These are phyloP conservation scores for Penaeus vannamei DNA, from an alignment of 1,140 invertebrate genomes.

Conservation along the genomic window DNA sequence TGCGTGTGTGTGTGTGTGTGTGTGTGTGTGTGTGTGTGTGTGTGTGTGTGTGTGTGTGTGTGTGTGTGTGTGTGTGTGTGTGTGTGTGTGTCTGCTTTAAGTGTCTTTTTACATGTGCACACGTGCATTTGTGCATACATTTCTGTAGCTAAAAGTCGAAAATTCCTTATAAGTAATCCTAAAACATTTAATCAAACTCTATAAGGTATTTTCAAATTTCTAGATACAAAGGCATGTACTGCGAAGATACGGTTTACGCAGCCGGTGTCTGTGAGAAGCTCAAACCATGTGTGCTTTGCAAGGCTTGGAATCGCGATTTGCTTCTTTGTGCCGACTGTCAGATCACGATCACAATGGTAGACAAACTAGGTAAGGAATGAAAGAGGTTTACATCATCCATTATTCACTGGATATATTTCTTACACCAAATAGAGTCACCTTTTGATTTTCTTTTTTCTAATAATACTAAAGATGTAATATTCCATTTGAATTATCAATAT, in stretches of 20 bases:
- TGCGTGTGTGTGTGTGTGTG: too few relatives aligned
- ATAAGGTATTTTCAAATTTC: not conserved
- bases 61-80: too few relatives aligned
- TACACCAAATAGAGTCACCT: too few relatives aligned
- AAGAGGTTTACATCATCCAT: not conserved
- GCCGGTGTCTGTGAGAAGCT: conserved; percentile 59
- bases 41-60: too few relatives aligned
- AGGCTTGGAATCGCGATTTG: conserved; percentile 39
- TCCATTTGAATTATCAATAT: too few relatives aligned
- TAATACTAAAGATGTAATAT: too few relatives aligned
- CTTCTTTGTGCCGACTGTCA: conserved; percentile 44
- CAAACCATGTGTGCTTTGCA: conserved; percentile 52
- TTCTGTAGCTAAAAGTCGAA: not conserved
- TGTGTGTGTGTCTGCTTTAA: too few relatives aligned
- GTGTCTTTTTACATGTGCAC: too few relatives aligned
- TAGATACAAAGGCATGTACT: conserved; percentile 58
- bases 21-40: too few relatives aligned
- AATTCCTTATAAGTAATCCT: not conserved
- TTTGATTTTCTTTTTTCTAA: not conserved
- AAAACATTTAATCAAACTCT: not conserved
- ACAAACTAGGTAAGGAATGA: conserved; percentile 43
- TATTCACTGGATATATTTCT: not conserved
- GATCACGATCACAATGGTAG: conserved; percentile 39
- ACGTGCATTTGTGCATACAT: too few relatives aligned
- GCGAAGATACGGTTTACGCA: conserved; percentile 52